Evolutionary conservation across 2,797 vertebrate genomes (phyloP), one percentile per base, ranked within the genome.

Genomic region (Euphonia xanthogaster): DNA sequence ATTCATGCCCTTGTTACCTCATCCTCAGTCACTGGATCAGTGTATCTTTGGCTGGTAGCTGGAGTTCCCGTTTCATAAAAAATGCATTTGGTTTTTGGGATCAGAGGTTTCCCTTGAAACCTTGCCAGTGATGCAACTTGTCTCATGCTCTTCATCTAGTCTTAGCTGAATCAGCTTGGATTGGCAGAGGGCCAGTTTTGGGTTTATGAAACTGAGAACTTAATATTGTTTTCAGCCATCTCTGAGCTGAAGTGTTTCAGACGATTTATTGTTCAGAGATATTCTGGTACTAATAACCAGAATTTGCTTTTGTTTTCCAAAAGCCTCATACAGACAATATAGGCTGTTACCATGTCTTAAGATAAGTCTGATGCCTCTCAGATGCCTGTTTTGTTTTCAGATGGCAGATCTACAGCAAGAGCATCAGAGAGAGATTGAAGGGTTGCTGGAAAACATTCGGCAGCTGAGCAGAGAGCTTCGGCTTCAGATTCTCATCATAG

Each of bases 371-470:
- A 37, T 50, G 28, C 35, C 42, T 86, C 77, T 78, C 53, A 18
- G 28, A 47, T 72, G 48, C 21, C 55, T 87, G 51, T 3, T 79
- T 76, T 92, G 31, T 71, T 47, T 78, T 54, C 94, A 99, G 99
- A 99, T 99, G 99, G 99, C 99, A 48, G 99, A 99, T 97, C 98
- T 99, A 65, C 99, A 99, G 42, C 99, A 99, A 66, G 99, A 99
- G 90, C 98, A 99, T 95, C 99, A 99, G 98, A 97, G 99, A 76
- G 99, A 99, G 98, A 99, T 99, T 2, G 99, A 99, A 93, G 99
- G 99, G 4, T 98, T 99, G 4, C 94, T 99, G 67, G 99, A 99
- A 97, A 99, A 99, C 83, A 99, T 99, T 53, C 98, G 99, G 51
- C 99, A 99, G 97, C 98, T 99, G 92, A 99, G 99, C 96, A 98